Evolutionary conservation across 2,888 invertebrate species (phyloP), one percentile per base, ranked within the genome.

Genomic region (Drosophila meridiana): DNA sequence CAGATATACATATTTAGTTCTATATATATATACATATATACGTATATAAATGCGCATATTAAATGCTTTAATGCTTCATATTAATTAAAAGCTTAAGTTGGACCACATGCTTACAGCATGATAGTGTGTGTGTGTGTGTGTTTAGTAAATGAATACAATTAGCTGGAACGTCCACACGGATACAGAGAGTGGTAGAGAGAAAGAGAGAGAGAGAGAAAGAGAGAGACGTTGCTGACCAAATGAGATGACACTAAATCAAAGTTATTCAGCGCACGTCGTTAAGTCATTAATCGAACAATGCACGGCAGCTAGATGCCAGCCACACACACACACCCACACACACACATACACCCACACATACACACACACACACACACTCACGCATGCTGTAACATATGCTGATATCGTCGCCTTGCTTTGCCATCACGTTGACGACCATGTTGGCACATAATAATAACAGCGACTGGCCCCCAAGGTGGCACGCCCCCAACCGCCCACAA

Each of bases 241-340:
- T 78, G 87, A 72, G 85, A 85, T 81, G 80, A 84, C 81, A 84
- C 83, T 87, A 87, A 89, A 87, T 87, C 89, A 89, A 87, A 89
- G 84, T 89, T 87, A 87, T 87, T 87, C 86, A 81, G 79, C 87
- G 81, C 86, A 87, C 86, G 86, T 87, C 89, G 89, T 87, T 89
- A 89, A 87, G 86, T 89, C 86, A 87, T 87, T 87, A 87, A 87
- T 87, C 86, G 86, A 87, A 89, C 86, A 88, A 88, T 88, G 80
- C 86, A 88, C 76, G 74, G 69, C 78, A 78, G 74, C 62, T 86
- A 80, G 78, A 86, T 70, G 61, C 67, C 67, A 43, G 55, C 50
- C 61, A 65, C 56, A 70, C 59, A 65, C 55, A 58, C 52, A 60
- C 36, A 58, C 64, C 13, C 43, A 26, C 63, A 58, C 48, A 67